Base-by-base conservation (phyloP, 2,888 invertebrate genomes). In the Xestoiulus laeticollis region DNA sequence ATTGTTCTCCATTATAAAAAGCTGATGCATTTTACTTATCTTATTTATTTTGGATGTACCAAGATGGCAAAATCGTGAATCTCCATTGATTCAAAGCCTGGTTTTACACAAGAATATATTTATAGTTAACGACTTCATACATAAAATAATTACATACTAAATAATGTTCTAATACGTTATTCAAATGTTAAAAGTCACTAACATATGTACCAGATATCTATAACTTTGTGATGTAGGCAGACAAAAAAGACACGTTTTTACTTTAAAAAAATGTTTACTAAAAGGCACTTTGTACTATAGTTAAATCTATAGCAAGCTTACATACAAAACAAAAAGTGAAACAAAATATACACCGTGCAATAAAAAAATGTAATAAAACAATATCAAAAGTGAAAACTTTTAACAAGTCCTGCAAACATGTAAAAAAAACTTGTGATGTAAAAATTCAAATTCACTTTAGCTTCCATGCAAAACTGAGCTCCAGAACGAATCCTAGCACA, bases 21-120 rank as follows among this genome's bases (percentile, higher is more conserved):
- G 30, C 12, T 78, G 78, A 78, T 78, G 30, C 78, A 32, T 26
- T 78, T 30, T 78, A 78, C 78, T 78, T 78, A 78, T 78, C 78
- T 78, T 78, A 0, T 32, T 78, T 78, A 8, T 2, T 12, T 10
- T 68, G 26, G 8, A 0, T 10, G 68, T 26, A 26, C 26, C 26
- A 68, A 26, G 68, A 68, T 68, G 26, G 5, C 14, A 2, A 22
- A 68, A 22, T 68, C 12, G 6, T 14, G 30, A 30, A 59, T 59
- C 30, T 78, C 14, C 30, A 32, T 30, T 68, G 59, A 1, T 68
- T 19, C 8, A 22, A 8, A 68, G 22, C 22, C 5, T 68, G 22
- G 59, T 22, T 3, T 38, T 38, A 38, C 38, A 38, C 8, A 38
- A n/a, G n/a, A n/a, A n/a, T n/a, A n/a, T n/a, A n/a, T n/a, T n/a